A percentile compares a stretch with the other conserved stretches of the same genome.
phyloP scores from a whole-genome alignment of 2,888 invertebrate genomes.

The Thereva nobilitata region DNA sequence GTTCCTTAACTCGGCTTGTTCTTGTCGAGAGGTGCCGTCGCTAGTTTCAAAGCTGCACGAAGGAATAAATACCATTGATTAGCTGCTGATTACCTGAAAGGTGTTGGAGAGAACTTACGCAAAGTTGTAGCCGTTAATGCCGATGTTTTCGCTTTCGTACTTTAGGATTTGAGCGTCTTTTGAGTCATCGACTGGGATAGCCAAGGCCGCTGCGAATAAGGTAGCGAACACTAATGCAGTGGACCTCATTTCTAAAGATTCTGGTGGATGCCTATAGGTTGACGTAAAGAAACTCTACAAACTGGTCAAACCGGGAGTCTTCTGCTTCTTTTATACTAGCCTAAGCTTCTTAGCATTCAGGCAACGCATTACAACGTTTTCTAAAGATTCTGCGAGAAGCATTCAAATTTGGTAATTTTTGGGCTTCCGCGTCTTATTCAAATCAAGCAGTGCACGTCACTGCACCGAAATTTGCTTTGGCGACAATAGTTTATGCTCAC shows the following conservation, averaged over 20 bases:
- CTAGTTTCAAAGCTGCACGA: constrained; percentile 49
- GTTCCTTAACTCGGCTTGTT: constrained; percentile 49
- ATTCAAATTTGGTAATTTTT: no score
- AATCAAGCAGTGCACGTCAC: no score
- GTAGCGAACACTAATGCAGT: background rate
- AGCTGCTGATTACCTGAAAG: background rate
- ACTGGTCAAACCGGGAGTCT: no score
- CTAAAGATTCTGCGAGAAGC: no score
- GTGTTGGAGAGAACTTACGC: constrained; percentile 3
- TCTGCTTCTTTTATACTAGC: no score
- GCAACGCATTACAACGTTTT: no score
- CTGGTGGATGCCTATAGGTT: background rate
- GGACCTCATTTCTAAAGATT: background rate
- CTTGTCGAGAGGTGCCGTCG: constrained; percentile 50
- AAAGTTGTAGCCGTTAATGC: constrained; percentile 23
- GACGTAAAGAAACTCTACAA: no score
- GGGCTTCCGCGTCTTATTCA: no score
- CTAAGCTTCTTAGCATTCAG: no score
- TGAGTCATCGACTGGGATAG: constrained; percentile 42
- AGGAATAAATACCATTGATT: background rate
- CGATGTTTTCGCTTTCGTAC: constrained; percentile 29
- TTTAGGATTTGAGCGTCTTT: constrained; percentile 28
- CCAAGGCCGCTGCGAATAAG: no score
- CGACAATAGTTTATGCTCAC: no score
- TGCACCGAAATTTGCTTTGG: no score